Evolutionary conservation across 2,113 vertebrate genomes (phyloP), one percentile per base, ranked within the genome.

Genomic region (Hassar affinis): DNA sequence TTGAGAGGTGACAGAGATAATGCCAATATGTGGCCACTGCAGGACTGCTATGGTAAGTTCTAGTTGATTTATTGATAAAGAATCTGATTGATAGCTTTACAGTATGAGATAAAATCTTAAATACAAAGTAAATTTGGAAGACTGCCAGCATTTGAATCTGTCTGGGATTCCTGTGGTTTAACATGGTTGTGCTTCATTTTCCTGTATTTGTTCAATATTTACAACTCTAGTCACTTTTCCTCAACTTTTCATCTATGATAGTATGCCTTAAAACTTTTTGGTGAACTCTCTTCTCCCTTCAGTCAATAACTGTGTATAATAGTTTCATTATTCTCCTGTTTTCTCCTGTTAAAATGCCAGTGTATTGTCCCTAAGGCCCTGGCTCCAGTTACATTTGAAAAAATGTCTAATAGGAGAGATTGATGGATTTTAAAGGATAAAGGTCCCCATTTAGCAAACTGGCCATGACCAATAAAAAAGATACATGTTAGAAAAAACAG

Each of bases 381-480:
- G 84, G 80, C 85, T 88, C 85, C 76, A 42, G 86, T 74, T 87
- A 30, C 72, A 90, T 86, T 86, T 91, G 88, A 90, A 88, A 91
- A 92, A 92, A 91, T 85, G 83, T 90, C 84, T 85, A 89, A 91
- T 91, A 88, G 89, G 90, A 89, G 89, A 90, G 92, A 93, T 84
- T 93, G 92, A 92, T 92, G 90, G 87, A 81, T 84, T 88, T 88
- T 71, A 83, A 83, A 81, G 81, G 83, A 90, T 85, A 86, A 85
- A 88, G 85, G 83, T 89, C 85, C 81, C 87, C 84, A 90, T 91
- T 95, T 92, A 89, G 87, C 88, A 91, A 94, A 89, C 86, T 84
- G 66, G 85, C 81, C 85, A 85, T 89, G 88, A 88, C 68, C 83
- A 91, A 87, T 62, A 84, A 54, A 84, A 57, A 61, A 57, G 51